phyloP scores from a whole-genome alignment of 2,113 vertebrate species.

The Antechinus stuartii region DNA sequence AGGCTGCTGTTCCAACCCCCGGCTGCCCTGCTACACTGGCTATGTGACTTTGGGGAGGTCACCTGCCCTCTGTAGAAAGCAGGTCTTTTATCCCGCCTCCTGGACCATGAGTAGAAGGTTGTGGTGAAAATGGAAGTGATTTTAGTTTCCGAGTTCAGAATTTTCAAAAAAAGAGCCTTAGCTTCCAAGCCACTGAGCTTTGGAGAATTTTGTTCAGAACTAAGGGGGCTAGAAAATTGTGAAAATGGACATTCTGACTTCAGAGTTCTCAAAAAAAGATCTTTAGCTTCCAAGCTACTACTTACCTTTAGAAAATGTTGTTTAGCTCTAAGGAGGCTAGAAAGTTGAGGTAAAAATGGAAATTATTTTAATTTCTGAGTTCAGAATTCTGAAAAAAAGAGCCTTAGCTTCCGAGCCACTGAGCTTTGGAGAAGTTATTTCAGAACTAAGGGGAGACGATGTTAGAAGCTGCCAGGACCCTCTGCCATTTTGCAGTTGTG shows the following conservation, averaged over 20 bases:
- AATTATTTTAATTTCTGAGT: neutral
- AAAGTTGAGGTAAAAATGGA: neutral
- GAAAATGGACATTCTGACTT: too few relatives aligned
- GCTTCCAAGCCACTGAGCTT: neutral
- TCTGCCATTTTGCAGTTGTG: neutral
- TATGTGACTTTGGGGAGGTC: too few relatives aligned
- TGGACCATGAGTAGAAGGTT: neutral
- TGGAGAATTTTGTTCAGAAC: neutral
- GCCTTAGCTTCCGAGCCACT: neutral
- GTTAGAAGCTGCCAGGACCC: neutral
- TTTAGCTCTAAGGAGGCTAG: too few relatives aligned
- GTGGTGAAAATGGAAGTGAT: neutral
- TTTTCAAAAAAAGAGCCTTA: neutral
- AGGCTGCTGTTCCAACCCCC: neutral
- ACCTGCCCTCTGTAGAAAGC: neutral
- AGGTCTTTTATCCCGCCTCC: neutral
- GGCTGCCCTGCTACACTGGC: neutral
- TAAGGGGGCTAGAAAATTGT: neutral
- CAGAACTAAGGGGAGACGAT: neutral
- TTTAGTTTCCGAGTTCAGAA: neutral
- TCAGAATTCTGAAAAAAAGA: neutral
- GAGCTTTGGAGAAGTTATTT: neutral
- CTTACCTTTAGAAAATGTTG: too few relatives aligned
- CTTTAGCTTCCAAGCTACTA: too few relatives aligned
- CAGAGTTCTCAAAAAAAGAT: too few relatives aligned